Conservation (phyloP, 1,140 invertebrate genomes). For the Psilanteris sp. region DNA sequence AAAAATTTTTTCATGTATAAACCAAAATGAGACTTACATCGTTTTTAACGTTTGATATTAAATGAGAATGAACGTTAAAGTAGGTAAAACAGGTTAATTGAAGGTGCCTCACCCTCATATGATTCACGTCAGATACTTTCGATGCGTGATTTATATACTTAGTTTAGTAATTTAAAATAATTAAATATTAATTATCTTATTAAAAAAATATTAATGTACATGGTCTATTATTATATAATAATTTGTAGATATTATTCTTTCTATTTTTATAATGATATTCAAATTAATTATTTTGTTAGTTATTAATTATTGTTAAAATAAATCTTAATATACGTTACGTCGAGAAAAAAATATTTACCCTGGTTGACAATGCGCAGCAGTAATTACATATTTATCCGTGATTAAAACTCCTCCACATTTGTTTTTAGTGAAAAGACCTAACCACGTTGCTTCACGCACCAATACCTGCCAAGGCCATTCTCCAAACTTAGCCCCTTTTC, state of each 20-base stretch:
- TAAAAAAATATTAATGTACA: too few relatives aligned
- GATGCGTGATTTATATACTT: slow-evolving; percentile 4
- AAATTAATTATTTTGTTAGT: too few relatives aligned
- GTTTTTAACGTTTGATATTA: slow-evolving; percentile 1
- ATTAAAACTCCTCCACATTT: slow-evolving; percentile 96
- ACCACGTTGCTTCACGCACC: slow-evolving; percentile 94
- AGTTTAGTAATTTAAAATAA: not conserved
- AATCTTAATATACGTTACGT: too few relatives aligned
- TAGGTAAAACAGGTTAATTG: slow-evolving; percentile 49
- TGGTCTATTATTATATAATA: too few relatives aligned
- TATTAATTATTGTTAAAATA: too few relatives aligned
- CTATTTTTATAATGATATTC: too few relatives aligned
- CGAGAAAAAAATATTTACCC: too few relatives aligned
- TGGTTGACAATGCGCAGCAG: slow-evolving; percentile 96
- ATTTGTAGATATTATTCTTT: too few relatives aligned
- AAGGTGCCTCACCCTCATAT: slow-evolving; percentile 41
- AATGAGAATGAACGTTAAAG: slow-evolving; percentile 13
- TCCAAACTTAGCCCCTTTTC: slow-evolving; percentile 90
- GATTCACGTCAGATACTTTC: slow-evolving; percentile 40
- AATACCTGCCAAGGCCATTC: slow-evolving; percentile 97
- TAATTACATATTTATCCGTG: slow-evolving; percentile 90
- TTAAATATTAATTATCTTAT: not conserved
- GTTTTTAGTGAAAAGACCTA: slow-evolving; percentile 96
- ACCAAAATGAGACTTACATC: slow-evolving; percentile 4
- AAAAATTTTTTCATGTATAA: slow-evolving; percentile 13